Percentiles rank a stretch among this genome's conserved stretches.
phyloP scores from a whole-genome alignment of 1,140 invertebrate species.

The Neodiprion virginianus region DNA sequence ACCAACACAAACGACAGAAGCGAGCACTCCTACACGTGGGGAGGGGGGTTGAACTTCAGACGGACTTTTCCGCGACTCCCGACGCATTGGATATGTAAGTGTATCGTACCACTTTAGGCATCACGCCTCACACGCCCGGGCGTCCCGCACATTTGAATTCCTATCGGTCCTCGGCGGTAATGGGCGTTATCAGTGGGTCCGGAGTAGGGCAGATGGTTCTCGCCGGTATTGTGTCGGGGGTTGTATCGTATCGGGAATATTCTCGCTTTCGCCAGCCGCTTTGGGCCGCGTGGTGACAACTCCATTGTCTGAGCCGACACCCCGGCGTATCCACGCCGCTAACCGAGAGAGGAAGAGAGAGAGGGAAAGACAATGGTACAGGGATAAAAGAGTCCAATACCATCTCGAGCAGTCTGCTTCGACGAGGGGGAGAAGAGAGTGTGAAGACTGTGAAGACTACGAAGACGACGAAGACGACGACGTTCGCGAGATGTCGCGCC shows the following conservation, averaged over 20 bases:
- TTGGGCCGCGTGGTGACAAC: conserved; percentile 27
- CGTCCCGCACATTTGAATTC: neutral
- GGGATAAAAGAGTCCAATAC: conserved; percentile 30
- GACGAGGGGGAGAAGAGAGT: neutral
- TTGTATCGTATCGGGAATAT: conserved; percentile 9
- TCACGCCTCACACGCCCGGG: neutral
- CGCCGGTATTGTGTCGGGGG: neutral
- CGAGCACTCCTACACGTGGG: neutral
- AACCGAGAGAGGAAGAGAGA: conserved; percentile 15
- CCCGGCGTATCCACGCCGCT: conserved; percentile 22
- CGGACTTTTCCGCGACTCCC: neutral
- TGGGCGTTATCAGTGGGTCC: neutral
- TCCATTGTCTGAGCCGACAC: conserved; percentile 33
- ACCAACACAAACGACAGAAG: too few relatives aligned
- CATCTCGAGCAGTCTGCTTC: neutral
- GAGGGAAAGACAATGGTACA: conserved; percentile 24
- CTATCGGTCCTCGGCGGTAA: neutral
- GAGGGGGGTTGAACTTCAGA: neutral
- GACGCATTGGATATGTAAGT: neutral
- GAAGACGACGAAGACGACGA: neutral
- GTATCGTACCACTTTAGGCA: neutral
- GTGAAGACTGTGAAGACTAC: neutral
- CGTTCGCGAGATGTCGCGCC: neutral
- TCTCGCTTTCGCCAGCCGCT: conserved; percentile 24
- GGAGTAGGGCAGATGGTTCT: neutral